A percentile compares a stretch with the other conserved stretches of the same genome.
phyloP scores from a whole-genome alignment of 2,113 vertebrate species.

The Drymodes brunneopygia region DNA sequence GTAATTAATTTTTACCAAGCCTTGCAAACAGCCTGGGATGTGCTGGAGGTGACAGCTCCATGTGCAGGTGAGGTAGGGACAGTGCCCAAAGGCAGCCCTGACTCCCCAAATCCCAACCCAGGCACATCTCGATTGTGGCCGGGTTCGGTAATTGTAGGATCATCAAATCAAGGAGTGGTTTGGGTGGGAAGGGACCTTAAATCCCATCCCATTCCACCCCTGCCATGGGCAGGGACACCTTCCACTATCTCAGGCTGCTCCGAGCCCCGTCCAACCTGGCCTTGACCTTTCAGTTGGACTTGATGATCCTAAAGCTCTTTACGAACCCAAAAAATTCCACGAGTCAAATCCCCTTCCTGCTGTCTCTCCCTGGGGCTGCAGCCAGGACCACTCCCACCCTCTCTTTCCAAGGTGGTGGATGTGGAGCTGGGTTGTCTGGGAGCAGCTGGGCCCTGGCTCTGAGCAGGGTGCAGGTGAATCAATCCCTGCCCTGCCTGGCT shows the following conservation, averaged over 20 bases:
- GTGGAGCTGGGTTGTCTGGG: not conserved
- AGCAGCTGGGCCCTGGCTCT: not conserved
- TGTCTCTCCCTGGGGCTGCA: not conserved
- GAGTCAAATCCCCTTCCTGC: not conserved
- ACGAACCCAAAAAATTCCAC: no score
- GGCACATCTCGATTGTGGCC: not conserved
- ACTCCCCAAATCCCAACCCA: not conserved
- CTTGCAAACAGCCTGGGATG: not conserved
- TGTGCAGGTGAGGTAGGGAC: rapidly evolving
- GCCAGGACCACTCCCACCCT: not conserved
- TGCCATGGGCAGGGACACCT: no score
- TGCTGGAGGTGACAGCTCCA: not conserved
- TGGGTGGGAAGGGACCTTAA: no score
- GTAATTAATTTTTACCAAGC: not conserved
- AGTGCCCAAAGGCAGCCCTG: rapidly evolving
- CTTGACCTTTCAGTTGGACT: no score
- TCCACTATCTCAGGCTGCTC: no score
- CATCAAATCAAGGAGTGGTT: no score
- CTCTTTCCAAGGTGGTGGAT: not conserved
- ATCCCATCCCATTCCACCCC: no score
- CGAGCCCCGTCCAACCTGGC: no score
- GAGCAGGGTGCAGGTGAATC: not conserved
- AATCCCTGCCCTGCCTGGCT: rapidly evolving
- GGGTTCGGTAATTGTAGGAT: no score
- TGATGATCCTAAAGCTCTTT: no score